Conservation (phyloP, 1,140 invertebrate species). For the Cotesia glomerata region DNA sequence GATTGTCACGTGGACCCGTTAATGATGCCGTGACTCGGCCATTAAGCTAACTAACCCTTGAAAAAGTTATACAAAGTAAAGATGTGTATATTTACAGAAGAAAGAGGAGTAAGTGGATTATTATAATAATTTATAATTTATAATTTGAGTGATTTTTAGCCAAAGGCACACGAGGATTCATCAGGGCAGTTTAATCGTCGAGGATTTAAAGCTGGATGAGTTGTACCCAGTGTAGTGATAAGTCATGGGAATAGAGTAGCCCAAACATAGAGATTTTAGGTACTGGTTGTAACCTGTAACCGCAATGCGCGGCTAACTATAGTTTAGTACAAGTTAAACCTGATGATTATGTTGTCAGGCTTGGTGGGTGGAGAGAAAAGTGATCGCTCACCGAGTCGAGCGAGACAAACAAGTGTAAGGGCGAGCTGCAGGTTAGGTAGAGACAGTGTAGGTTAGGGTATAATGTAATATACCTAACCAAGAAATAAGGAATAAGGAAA, state of each 20-base stretch:
- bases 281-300: conserved; percentile 40
- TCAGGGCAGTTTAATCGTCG: conserved; percentile 9
- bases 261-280: conserved; percentile 57
- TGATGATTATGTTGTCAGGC: conserved; percentile 62
- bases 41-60: conserved; percentile 53
- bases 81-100: not conserved
- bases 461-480: not conserved
- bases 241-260: conserved; percentile 4
- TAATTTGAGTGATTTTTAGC: conserved; percentile 22
- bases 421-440: not conserved
- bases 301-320: conserved; percentile 59
- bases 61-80: conserved; percentile 25
- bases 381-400: conserved; percentile 53
- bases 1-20: conserved; percentile 47
- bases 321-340: conserved; percentile 59
- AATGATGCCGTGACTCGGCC: conserved; percentile 54
- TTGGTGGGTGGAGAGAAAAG: conserved; percentile 56
- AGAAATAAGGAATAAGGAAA: not conserved
- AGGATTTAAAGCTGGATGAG: not conserved
- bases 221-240: not conserved
- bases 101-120: not conserved
- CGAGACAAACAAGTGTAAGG: conserved; percentile 22
- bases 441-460: conserved; percentile 8
- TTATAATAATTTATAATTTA: not conserved
- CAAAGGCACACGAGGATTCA: conserved; percentile 21